Base-by-base conservation (phyloP, 2,888 invertebrate genomes). In the Ichneumoninae sp. region DNA sequence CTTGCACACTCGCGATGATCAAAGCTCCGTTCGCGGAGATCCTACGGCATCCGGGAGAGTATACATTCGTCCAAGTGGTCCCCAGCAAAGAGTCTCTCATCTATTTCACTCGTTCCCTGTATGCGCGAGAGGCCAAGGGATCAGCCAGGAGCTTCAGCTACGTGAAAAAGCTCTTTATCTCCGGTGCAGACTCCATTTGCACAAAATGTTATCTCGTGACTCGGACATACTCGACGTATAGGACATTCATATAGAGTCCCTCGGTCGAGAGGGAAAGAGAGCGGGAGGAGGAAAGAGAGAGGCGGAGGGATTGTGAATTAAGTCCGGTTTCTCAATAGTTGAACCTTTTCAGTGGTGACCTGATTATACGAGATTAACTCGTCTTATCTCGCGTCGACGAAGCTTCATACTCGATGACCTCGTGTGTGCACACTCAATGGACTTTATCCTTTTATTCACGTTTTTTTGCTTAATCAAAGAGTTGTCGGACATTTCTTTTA, bases 241-340 rank as follows among this genome's bases (percentile, higher is more conserved):
- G 88, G 88, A 89, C 89, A 89, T 89, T 88, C 87, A 88, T 87
- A 89, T 68, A 33, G 77, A 77, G 36, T 19, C 44, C 36, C 69
- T 40, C 22, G 3, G 30, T 47, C 22, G 7, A 22, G 54, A 36
- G 36, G 8, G 6, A 40, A 5, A 10, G 19, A 54, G 54, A 54
- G 54, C 6, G 54, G 26, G 30, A 60, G 60, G 3, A 60, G 16
- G n/a, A 66, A 71, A 40, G 40, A 10, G 44, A 5, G 44, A 47
- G 44, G 16, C 44, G 16, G 44, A 47, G 44, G 16, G 44, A 47
- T 16, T 47, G 44, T 73, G 66, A 73, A 80, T 73, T 66, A 71
- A 80, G 66, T 60, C 40, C 54, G 40, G 30, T 26, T 40, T 52
- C 66, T 66, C 54, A 78, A 80, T 66, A 73, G 66, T 80, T 40